These are phyloP conservation scores for Drosophila barbarae DNA, from an alignment of 2,888 invertebrate genomes.

Conservation along the genomic window DNA sequence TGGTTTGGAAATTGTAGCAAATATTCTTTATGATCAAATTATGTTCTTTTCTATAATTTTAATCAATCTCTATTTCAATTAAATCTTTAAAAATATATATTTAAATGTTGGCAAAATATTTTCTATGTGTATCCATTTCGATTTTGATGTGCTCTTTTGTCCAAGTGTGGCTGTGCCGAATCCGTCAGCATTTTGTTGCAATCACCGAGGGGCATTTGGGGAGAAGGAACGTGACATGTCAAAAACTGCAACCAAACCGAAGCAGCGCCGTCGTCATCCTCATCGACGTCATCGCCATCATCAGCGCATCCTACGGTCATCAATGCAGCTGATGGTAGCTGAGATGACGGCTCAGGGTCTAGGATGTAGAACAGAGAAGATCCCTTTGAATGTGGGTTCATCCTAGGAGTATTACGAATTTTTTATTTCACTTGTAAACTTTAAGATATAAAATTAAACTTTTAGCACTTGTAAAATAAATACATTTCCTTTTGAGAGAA, in stretches of 20 bases:
- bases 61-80: neutral
- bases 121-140: constrained; percentile 8
- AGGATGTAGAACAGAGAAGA: constrained; percentile 2
- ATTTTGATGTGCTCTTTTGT: constrained; percentile 48
- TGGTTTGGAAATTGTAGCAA: too few species aligned
- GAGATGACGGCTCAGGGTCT: constrained; percentile 8
- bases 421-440: too few species aligned
- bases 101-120: neutral
- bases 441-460: neutral
- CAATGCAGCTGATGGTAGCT: constrained; percentile 36
- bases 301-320: constrained; percentile 45
- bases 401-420: neutral
- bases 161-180: constrained; percentile 53
- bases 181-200: constrained; percentile 69
- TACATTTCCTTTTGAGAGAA: neutral
- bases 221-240: constrained; percentile 51
- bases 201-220: constrained; percentile 48
- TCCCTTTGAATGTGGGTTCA: neutral
- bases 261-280: constrained; percentile 19
- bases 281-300: constrained; percentile 15
- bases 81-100: too few species aligned
- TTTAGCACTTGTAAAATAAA: neutral
- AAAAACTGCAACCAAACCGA: constrained; percentile 54
- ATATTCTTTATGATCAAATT: too few species aligned
- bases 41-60: neutral